Percentiles rank a stretch among this genome's conserved stretches.
Conservation (phyloP, 2,888 invertebrate species). For the Parnassius apollo region DNA sequence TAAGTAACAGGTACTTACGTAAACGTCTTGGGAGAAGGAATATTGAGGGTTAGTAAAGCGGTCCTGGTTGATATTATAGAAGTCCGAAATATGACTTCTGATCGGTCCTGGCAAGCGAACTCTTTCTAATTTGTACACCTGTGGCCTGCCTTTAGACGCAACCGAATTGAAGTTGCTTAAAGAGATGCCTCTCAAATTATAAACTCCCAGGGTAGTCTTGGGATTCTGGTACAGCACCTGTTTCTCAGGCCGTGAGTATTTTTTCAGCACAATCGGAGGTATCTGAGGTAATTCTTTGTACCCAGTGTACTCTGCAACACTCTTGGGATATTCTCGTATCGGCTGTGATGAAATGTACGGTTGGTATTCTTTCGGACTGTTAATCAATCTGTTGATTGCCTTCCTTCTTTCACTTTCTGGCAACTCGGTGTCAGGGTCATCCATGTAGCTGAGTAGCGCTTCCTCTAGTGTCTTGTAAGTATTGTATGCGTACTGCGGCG, state of each 20-base stretch:
- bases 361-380: constrained; percentile 24
- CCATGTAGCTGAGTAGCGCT: constrained; percentile 57
- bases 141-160: constrained; percentile 23
- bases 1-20: constrained; percentile 53
- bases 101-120: constrained; percentile 24
- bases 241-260: constrained; percentile 9
- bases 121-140: constrained; percentile 19
- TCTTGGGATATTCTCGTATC: constrained; percentile 40
- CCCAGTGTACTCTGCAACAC: constrained; percentile 45
- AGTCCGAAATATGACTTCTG: constrained; percentile 29
- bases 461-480: constrained; percentile 63
- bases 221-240: constrained; percentile 25
- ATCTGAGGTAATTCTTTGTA: constrained; percentile 31
- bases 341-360: constrained; percentile 19
- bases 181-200: constrained; percentile 26
- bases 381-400: constrained; percentile 44
- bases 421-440: constrained; percentile 67
- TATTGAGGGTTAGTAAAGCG: constrained; percentile 53
- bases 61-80: constrained; percentile 20
- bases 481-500: constrained; percentile 56
- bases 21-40: constrained; percentile 58
- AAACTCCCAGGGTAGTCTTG: constrained; percentile 23
- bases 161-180: constrained; percentile 10
- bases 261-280: constrained; percentile 18
- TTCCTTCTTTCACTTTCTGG: constrained; percentile 55